Percentiles rank a stretch among this genome's conserved stretches.
Evolutionary conservation across 2,888 invertebrate genomes (phyloP).

Genomic region (Embidobia sp.): DNA sequence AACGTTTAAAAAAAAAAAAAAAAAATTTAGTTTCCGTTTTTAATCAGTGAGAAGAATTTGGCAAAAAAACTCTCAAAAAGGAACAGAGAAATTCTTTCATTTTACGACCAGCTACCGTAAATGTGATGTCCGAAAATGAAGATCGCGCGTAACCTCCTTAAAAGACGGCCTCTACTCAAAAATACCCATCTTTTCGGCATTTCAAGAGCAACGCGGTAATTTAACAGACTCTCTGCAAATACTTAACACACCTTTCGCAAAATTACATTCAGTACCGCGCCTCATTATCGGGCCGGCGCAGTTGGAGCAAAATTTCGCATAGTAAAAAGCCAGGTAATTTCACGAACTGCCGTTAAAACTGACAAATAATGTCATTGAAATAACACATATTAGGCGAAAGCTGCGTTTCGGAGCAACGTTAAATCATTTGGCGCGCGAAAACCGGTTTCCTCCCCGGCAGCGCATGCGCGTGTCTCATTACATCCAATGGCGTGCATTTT

Average conservation of each 20-base stretch:
- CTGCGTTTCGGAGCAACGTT: slow-evolving; percentile 41
- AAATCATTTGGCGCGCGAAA: slow-evolving; percentile 43
- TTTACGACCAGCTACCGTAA: no score
- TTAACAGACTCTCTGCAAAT: slow-evolving; percentile 43
- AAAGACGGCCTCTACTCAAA: slow-evolving; percentile 33
- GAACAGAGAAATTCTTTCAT: no score
- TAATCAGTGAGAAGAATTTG: no score
- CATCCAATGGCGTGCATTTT: slow-evolving; percentile 24
- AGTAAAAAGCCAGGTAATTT: slow-evolving; percentile 51
- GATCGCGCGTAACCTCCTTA: slow-evolving; percentile 10
- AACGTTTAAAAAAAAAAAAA: no score
- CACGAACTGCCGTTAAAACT: slow-evolving; percentile 46
- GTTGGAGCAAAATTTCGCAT: slow-evolving; percentile 51
- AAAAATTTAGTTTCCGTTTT: no score
- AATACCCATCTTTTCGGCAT: slow-evolving; percentile 16
- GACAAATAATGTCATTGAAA: slow-evolving; percentile 58
- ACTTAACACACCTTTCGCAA: slow-evolving; percentile 53
- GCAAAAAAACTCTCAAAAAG: no score
- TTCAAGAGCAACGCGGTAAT: slow-evolving; percentile 25
- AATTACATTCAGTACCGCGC: slow-evolving; percentile 52
- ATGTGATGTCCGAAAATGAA: not conserved
- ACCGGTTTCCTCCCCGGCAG: slow-evolving; percentile 31
- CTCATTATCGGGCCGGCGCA: slow-evolving; percentile 38
- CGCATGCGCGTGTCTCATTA: slow-evolving; percentile 3
- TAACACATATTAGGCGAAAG: slow-evolving; percentile 46